A percentile compares a stretch with the other conserved stretches of the same genome.
Evolutionary conservation across 2,888 invertebrate species (phyloP).

Genomic region (Cheilosia grossa): DNA sequence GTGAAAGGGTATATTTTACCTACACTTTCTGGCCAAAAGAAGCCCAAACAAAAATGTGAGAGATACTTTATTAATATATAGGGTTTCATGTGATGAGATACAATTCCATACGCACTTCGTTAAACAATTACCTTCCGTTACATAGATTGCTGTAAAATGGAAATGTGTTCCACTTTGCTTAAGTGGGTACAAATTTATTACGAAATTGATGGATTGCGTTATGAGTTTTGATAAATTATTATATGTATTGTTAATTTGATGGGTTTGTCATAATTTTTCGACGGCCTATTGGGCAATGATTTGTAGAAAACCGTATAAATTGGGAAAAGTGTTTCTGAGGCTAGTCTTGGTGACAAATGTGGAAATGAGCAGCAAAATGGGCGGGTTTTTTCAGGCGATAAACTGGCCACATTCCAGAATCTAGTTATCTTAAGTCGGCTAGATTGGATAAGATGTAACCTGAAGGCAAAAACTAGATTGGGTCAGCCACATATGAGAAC

Average conservation of each 20-base stretch:
- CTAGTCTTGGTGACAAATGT: too few species aligned
- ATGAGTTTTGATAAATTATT: constrained; percentile 10
- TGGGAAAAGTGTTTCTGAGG: too few species aligned
- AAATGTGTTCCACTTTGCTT: constrained; percentile 36
- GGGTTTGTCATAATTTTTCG: background rate
- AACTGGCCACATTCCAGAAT: too few species aligned
- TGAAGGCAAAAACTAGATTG: too few species aligned
- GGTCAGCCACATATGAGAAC: too few species aligned
- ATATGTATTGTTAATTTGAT: constrained; percentile 1
- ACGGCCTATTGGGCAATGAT: constrained; percentile 1
- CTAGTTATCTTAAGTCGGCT: too few species aligned
- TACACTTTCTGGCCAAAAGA: constrained; percentile 2
- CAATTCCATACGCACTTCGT: constrained; percentile 30
- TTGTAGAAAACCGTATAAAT: background rate
- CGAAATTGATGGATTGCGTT: constrained; percentile 18
- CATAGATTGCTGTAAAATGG: constrained; percentile 34
- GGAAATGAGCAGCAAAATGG: too few species aligned
- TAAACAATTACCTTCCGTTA: constrained; percentile 33
- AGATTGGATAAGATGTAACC: too few species aligned
- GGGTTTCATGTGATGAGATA: constrained; percentile 31
- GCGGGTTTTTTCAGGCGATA: too few species aligned
- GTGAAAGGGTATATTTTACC: constrained; percentile 2
- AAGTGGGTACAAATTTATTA: constrained; percentile 28
- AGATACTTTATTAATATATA: constrained; percentile 33
- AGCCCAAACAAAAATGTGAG: constrained; percentile 16